Base-by-base conservation (phyloP, 2,797 vertebrate genomes). In the Chelon auratus region DNA sequence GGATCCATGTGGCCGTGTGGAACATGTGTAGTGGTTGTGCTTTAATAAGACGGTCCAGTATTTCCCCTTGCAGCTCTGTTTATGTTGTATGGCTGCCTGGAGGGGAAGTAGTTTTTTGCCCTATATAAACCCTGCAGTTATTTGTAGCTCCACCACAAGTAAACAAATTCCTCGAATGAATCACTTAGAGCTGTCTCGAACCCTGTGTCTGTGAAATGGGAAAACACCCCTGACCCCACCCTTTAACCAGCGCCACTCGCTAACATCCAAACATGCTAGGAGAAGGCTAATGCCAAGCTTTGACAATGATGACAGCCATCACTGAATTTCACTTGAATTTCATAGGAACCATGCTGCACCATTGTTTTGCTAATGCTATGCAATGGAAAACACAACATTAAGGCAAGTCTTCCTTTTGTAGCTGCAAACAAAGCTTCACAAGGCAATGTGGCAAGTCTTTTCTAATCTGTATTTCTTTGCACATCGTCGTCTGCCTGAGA, bases 131-230 rank as follows among this genome's bases (percentile, higher is more conserved):
- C 86, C 90, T 73, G 77, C 79, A 90, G 91, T 94, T 94, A 94
- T 94, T 94, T 93, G 92, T 89, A 93, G 91, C 85, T 76, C 52
- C 12, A 70, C 92, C 90, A 87, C 92, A 92, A 93, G 91, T 93
- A 94, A 94, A 95, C 93, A 94, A 92, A 94, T 93, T 94, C 92
- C 92, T 91, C 68, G 30, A 30, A 78, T 43, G 71, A 89, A 90
- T 84, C 75, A 83, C 84, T 89, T 50, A 24, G 85, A 88, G 84
- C 76, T 62, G 84, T 68, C 80, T 59, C 62, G n/a, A 78, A 77
- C 54, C 61, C 51, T 62, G 77, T n/a, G 73, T 80, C 82, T 80
- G 70, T 62, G 71, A 80, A 86, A 77, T 62, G 68, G 70, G 81
- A 86, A 82, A 82, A 83, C 79, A 79, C 73, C 76, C 81, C 20